A percentile compares a stretch with the other conserved stretches of the same genome.
These are phyloP conservation scores for Callocephalon fimbriatum DNA, from an alignment of 2,113 vertebrate species.

Conservation along the genomic window DNA sequence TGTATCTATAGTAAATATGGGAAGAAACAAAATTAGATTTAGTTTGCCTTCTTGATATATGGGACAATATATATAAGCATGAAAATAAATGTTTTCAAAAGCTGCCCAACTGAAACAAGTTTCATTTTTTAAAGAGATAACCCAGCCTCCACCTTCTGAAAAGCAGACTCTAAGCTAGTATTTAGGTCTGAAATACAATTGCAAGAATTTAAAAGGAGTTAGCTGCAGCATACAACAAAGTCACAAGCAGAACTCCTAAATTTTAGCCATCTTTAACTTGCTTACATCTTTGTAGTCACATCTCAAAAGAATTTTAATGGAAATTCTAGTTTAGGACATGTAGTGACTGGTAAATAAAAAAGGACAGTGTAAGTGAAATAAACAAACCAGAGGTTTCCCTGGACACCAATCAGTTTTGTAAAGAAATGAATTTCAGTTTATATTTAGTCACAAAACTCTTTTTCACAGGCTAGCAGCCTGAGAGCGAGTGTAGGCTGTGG, in stretches of 20 bases:
- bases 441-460: not conserved
- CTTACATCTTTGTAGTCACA: not conserved
- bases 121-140: not conserved
- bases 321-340: not conserved
- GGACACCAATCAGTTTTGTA: not conserved
- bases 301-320: not conserved
- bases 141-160: not conserved
- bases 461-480: not conserved
- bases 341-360: not conserved
- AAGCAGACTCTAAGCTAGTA: not conserved
- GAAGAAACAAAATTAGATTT: not conserved
- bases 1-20: conserved; percentile 28
- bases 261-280: not conserved
- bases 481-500: not conserved
- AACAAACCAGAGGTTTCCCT: not conserved
- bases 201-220: not conserved
- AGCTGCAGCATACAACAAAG: not conserved
- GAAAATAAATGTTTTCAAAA: not conserved
- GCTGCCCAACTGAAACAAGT: not conserved
- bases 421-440: not conserved
- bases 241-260: not conserved
- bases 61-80: not conserved
- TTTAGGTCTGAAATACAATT: not conserved
- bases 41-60: not conserved
- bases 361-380: not conserved